These are phyloP conservation scores for Halcyon leucocephala DNA, from an alignment of 2,797 vertebrate genomes.

Conservation along the genomic window DNA sequence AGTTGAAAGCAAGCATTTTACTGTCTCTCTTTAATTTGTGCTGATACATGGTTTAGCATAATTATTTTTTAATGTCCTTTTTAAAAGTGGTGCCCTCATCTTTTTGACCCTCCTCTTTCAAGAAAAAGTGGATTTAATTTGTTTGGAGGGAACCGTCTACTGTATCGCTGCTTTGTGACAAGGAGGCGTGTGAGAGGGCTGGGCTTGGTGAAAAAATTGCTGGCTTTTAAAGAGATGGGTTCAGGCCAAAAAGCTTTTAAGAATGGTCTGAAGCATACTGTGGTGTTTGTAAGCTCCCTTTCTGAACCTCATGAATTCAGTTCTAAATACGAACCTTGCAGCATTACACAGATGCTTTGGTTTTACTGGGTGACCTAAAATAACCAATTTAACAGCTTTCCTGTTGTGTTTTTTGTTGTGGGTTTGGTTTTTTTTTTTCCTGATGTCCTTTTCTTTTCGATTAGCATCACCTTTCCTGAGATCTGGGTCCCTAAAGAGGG, in stretches of 20 bases:
- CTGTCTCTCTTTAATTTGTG: slow-evolving; percentile 26
- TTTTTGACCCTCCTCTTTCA: slow-evolving; percentile 4
- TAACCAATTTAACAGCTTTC: neutral
- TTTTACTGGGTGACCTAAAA: slow-evolving; percentile 31
- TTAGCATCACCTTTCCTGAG: neutral
- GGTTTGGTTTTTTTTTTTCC: too few species aligned
- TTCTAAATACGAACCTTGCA: slow-evolving; percentile 3
- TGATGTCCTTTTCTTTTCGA: neutral
- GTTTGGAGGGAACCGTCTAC: neutral
- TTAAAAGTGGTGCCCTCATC: slow-evolving; percentile 2
- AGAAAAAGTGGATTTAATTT: slow-evolving; percentile 21
- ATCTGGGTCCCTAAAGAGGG: neutral
- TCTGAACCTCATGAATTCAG: slow-evolving; percentile 7
- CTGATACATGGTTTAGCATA: neutral
- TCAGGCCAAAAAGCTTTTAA: neutral
- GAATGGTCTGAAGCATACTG: neutral
- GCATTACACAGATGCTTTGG: neutral
- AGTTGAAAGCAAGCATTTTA: slow-evolving; percentile 6
- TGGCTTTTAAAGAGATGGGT: neutral
- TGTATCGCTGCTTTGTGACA: neutral
- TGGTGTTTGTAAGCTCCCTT: neutral
- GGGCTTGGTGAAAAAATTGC: neutral
- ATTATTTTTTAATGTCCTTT: slow-evolving; percentile 42
- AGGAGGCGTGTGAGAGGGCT: neutral
- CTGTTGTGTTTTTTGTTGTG: neutral